Base-by-base conservation (phyloP, 1,140 invertebrate species). In the Euschistus heros region DNA sequence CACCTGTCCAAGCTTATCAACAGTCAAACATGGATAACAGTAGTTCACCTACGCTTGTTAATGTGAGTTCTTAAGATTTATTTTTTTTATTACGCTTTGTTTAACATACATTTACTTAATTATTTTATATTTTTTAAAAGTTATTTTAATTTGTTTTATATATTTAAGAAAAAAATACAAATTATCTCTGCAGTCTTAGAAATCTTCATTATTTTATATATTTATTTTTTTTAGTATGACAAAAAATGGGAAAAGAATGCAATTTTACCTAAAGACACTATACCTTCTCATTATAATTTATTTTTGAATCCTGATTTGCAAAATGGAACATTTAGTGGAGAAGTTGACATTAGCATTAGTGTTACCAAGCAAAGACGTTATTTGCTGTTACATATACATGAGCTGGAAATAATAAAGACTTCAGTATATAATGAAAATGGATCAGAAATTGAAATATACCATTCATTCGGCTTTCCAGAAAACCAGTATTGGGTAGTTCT, bases 231-330 rank as follows among this genome's bases (percentile, higher is more conserved):
- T 50, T 50, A 20, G n/a, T 22, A 50, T 18, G n/a, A 18, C 7
- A n/a, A 50, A 22, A 5, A 6, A 14, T 74, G 73, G 73, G 68
- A 73, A 63, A 69, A 68, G 7, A 69, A 73, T 62, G 81, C 80
- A 69, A 79, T 87, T 30, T 76, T 97, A 50, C 83, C 89, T 0
- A 73, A 74, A 8, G 76, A 83, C 63, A 79, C 91, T 0, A 75
- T 77, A 15, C 91, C 92, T 0, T 66, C 80, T 0, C 82, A 86
- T 69, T 95, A 96, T 73, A 83, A 88, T 63, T 73, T 96, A 0
- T 79, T 78, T 8, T 75, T 94, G 33, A 77, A 84, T 67, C 91
- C 92, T 0, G 80, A 92, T 73, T 74, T 94, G 37, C 74, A 79
- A 24, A 77, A 76, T 13, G 87, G 85, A 13, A 82, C 77, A 15